Evolutionary conservation across 2,113 vertebrate genomes (phyloP).

Genomic region (Anas platyrhynchos): DNA sequence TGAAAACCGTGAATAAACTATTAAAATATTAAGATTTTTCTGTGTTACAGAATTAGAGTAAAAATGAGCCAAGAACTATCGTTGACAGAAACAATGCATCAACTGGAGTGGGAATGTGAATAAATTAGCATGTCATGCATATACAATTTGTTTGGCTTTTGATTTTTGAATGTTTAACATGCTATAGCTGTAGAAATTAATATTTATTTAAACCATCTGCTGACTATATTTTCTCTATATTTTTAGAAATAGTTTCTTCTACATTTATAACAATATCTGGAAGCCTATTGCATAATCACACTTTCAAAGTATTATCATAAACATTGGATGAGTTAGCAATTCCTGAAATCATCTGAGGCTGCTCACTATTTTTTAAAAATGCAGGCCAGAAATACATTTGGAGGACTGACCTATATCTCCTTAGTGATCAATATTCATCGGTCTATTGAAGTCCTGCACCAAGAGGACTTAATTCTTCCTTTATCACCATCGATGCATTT

Average conservation of each 20-base stretch:
- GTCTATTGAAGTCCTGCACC: background rate
- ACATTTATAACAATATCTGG: background rate
- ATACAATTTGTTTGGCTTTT: background rate
- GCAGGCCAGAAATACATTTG: background rate
- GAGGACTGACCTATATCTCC: background rate
- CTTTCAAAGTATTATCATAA: background rate
- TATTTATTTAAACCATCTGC: slow-evolving; percentile 69
- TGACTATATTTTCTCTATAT: slow-evolving; percentile 25
- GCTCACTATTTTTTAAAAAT: background rate
- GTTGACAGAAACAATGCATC: slow-evolving; percentile 43
- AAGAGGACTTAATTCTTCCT: background rate
- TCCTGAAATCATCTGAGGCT: background rate
- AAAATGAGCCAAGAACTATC: slow-evolving; percentile 36
- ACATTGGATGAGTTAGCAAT: background rate
- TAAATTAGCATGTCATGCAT: slow-evolving; percentile 33
- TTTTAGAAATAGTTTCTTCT: slow-evolving; percentile 16
- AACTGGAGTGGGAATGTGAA: slow-evolving; percentile 22
- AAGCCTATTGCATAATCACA: background rate
- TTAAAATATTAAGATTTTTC: slow-evolving; percentile 39
- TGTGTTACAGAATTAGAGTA: background rate
- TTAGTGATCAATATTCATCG: background rate
- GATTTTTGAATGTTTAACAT: slow-evolving; percentile 23
- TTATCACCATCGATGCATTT: background rate
- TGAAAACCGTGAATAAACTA: slow-evolving; percentile 3
- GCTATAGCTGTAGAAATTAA: slow-evolving; percentile 49